Percentiles rank a stretch among this genome's conserved stretches.
Conservation (phyloP, 1,140 invertebrate species). For the Orchestia grillus region DNA sequence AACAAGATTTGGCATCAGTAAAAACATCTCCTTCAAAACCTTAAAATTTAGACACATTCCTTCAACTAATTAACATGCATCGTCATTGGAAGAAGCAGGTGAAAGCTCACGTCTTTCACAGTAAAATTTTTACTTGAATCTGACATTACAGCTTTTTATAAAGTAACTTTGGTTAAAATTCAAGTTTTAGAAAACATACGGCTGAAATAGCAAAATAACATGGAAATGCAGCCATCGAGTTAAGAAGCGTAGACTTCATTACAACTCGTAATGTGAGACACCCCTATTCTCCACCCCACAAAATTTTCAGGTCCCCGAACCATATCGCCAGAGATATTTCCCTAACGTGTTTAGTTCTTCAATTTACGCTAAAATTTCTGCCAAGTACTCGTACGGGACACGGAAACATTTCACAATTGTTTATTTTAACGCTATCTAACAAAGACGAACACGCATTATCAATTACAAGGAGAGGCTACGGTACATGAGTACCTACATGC, state of each 20-base stretch:
- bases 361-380: background rate
- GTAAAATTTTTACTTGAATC: background rate
- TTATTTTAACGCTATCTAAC: background rate
- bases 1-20: background rate
- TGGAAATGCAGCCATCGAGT: background rate
- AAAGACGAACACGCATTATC: background rate
- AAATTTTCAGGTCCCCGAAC: too few relatives aligned
- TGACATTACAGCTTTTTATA: background rate
- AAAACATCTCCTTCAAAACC: background rate
- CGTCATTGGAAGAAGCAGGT: background rate
- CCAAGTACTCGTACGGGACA: background rate
- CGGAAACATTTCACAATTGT: background rate
- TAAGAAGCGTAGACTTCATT: background rate
- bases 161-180: background rate
- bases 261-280: background rate
- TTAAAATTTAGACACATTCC: background rate
- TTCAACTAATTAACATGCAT: background rate
- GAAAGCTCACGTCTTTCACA: background rate
- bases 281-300: background rate
- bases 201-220: background rate
- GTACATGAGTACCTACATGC: slow-evolving; percentile 7
- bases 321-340: background rate
- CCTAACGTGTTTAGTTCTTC: background rate
- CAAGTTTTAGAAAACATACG: background rate
- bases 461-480: background rate